phyloP scores from a whole-genome alignment of 2,113 vertebrate species.

The Pachycephala philippinensis region DNA sequence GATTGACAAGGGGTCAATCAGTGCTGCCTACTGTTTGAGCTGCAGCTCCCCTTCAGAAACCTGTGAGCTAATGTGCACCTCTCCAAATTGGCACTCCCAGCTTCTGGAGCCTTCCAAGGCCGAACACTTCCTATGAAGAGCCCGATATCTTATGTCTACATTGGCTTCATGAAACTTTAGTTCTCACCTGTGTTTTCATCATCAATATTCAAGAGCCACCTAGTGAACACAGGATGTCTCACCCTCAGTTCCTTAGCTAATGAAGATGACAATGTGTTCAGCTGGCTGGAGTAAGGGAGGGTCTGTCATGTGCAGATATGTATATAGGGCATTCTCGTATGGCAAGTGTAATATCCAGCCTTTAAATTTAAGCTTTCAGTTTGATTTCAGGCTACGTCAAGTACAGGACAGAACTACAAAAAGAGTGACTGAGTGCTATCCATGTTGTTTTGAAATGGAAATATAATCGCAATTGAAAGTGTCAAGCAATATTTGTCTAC shows the following conservation, averaged over 20 bases:
- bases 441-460: neutral
- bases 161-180: neutral
- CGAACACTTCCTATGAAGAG: neutral
- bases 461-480: neutral
- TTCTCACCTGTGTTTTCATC: neutral
- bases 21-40: neutral
- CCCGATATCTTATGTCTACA: neutral
- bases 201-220: neutral
- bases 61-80: neutral
- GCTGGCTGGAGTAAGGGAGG: neutral
- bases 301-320: neutral
- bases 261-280: neutral
- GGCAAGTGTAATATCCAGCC: neutral
- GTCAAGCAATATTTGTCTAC: neutral
- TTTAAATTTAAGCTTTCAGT: neutral
- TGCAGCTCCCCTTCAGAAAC: neutral
- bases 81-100: neutral
- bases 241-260: neutral
- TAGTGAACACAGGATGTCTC: neutral
- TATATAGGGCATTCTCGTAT: neutral
- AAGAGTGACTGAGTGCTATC: neutral
- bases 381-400: neutral
- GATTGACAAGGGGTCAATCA: neutral
- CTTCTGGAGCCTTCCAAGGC: neutral
- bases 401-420: neutral